Evolutionary conservation across 2,888 invertebrate species (phyloP), one percentile per base, ranked within the genome.

Genomic region (Abrostola triplasia): DNA sequence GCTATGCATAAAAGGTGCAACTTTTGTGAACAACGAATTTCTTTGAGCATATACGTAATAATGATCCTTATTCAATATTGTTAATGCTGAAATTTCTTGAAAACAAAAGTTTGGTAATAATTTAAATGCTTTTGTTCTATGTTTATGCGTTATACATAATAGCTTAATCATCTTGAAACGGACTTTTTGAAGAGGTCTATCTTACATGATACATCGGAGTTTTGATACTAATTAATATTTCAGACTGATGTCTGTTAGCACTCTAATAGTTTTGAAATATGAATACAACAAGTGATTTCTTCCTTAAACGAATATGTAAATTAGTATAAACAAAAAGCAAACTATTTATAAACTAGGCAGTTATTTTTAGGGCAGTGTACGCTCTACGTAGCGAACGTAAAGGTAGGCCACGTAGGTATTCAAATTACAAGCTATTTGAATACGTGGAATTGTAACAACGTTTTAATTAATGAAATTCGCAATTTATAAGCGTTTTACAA

Each of bases 391-490:
- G 44, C 62, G 24, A 24, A 24, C 24, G 44, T 72, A 56, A 70
- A 63, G 57, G 64, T 52, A 61, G 40, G 50, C 59, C 58, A 59
- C 55, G 54, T 69, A 59, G 51, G 54, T 69, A 73, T 69, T 60
- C 69, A 64, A 72, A 60, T 73, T 13, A 51, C 59, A 51, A 58
- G 67, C 48, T 38, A 69, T 70, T 79, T 67, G 41, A 66, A 66
- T 71, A 63, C 69, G 38, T 70, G 63, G 61, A 70, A 71, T 67
- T 63, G 68, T 67, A 71, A 69, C 56, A 66, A 55, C 8, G 52
- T 71, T 55, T 66, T 59, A 67, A 70, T 76, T 77, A 77, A 71
- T 66, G 63, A 79, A 77, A 79, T 76, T 79, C 76, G 80, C 80
- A 64, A 75, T 79, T 77, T 79, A 75, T 77, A 79, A 67, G 74